Base-by-base conservation (phyloP, 2,888 invertebrate genomes). In the Cephus spinipes region DNA sequence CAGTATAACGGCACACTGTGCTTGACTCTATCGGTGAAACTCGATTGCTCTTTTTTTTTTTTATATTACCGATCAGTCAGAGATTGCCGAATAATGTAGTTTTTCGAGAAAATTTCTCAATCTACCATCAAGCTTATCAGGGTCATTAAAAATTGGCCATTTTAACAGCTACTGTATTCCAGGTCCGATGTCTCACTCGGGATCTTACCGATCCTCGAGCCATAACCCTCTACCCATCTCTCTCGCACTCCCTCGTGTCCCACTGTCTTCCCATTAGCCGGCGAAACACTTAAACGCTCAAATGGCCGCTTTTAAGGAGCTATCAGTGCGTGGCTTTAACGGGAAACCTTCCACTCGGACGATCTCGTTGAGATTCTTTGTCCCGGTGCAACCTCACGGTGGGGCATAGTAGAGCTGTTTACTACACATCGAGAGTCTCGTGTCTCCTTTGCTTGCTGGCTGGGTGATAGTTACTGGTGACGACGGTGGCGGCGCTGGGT, bases 321-420 rank as follows among this genome's bases (percentile, higher is more conserved):
- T 79, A 81, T 77, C 81, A 74, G 75, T 80, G 76, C 81, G 77
- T 79, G 76, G 79, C 31, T 76, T 81, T 81, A 81, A 81, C 79
- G 81, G 81, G 80, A 81, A 81, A 40, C 68, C 69, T 35, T 68
- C 34, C 34, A 74, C 80, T 78, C 76, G 81, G 78, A 77, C 76
- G 69, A 81, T 77, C 81, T 69, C 77, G 55, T 23, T 23, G 55
- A 55, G 55, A 55, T 55, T 55, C 55, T 55, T 55, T 55, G 55
- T 55, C 15, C 55, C 23, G 23, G 55, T 55, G 55, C 55, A 55
- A 55, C 55, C 15, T 55, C 55, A 55, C 55, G 55, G 55, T 9
- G 55, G 55, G 55, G 23, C 55, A 23, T 23, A 55, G 55, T 9
- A 23, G 55, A 55, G 55, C 55, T 23, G 55, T 55, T 55, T 55